A percentile compares a stretch with the other conserved stretches of the same genome.
phyloP scores from a whole-genome alignment of 2,888 invertebrate species.

The Ctena decussata region DNA sequence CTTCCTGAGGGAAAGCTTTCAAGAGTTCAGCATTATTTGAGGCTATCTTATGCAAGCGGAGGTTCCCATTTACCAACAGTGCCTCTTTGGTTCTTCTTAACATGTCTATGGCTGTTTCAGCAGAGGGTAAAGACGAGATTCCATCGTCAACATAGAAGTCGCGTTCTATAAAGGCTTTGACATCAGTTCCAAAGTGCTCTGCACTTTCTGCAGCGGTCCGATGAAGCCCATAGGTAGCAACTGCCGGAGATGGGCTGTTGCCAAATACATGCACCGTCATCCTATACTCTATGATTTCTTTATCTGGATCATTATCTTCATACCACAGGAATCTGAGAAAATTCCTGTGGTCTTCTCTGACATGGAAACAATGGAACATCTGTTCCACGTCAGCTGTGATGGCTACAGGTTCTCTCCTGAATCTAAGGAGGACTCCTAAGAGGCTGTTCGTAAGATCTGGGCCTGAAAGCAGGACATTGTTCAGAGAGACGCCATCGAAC shows the following conservation, averaged over 20 bases:
- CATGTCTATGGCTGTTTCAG: slow-evolving; percentile 1
- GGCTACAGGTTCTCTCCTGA: slow-evolving; percentile 16
- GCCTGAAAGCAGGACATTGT: slow-evolving; percentile 31
- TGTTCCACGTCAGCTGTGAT: slow-evolving; percentile 34
- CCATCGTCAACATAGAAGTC: slow-evolving; percentile 28
- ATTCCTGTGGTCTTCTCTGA: slow-evolving; percentile 25
- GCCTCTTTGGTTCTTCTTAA: neutral
- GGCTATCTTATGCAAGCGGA: slow-evolving; percentile 36
- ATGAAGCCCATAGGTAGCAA: slow-evolving; percentile 42
- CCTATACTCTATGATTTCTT: slow-evolving; percentile 21
- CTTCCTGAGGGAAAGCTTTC: slow-evolving; percentile 19
- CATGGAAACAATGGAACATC: slow-evolving; percentile 14
- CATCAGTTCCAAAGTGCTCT: neutral
- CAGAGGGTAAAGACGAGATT: neutral
- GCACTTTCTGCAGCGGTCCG: too few species aligned
- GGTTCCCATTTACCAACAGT: neutral
- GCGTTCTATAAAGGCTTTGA: neutral
- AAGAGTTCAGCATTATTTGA: slow-evolving; percentile 36
- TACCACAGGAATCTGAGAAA: slow-evolving; percentile 48
- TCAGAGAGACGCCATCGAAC: slow-evolving; percentile 49
- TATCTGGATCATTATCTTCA: slow-evolving; percentile 18
- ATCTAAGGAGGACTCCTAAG: slow-evolving; percentile 29
- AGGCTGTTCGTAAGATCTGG: slow-evolving; percentile 35
- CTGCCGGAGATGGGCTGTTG: slow-evolving; percentile 39
- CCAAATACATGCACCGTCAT: slow-evolving; percentile 40